Conservation (phyloP, 2,797 vertebrate genomes). For the Rhabdomys pumilio region DNA sequence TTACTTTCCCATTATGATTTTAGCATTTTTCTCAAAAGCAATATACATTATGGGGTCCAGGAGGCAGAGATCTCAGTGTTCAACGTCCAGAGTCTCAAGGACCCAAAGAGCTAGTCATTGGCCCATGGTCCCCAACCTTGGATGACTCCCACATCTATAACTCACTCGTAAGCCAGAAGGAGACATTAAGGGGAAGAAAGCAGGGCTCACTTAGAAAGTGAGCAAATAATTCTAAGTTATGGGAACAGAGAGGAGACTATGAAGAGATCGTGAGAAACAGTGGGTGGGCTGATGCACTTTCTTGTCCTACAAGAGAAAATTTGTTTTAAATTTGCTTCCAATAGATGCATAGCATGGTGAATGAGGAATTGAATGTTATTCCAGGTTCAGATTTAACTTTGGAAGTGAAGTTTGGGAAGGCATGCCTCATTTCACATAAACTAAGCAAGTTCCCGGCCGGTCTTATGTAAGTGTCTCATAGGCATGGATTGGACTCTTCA, state of each 20-base stretch:
- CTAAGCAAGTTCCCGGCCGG: slow-evolving; percentile 52
- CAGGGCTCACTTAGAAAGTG: slow-evolving; percentile 74
- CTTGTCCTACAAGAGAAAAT: slow-evolving; percentile 72
- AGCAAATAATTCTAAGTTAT: slow-evolving; percentile 78
- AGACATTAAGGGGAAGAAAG: slow-evolving; percentile 79
- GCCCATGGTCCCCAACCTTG: neutral
- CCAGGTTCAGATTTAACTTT: slow-evolving; percentile 80
- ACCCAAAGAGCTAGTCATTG: neutral
- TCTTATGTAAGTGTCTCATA: slow-evolving; percentile 11
- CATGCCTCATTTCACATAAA: slow-evolving; percentile 78
- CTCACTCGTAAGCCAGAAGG: slow-evolving; percentile 76
- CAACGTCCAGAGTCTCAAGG: neutral
- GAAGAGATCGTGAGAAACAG: slow-evolving; percentile 78
- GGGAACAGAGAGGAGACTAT: slow-evolving; percentile 56
- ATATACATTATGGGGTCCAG: neutral
- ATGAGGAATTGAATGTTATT: slow-evolving; percentile 63
- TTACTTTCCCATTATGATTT: slow-evolving; percentile 68
- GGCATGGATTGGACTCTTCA: neutral
- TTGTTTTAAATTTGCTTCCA: slow-evolving; percentile 68
- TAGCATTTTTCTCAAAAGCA: slow-evolving; percentile 25
- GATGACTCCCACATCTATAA: slow-evolving; percentile 33
- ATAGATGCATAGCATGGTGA: slow-evolving; percentile 72
- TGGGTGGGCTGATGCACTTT: slow-evolving; percentile 63
- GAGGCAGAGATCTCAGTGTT: neutral
- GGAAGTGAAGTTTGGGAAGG: slow-evolving; percentile 76